Evolutionary conservation across 2,797 vertebrate species (phyloP).

Genomic region (Oophaga sylvatica): DNA sequence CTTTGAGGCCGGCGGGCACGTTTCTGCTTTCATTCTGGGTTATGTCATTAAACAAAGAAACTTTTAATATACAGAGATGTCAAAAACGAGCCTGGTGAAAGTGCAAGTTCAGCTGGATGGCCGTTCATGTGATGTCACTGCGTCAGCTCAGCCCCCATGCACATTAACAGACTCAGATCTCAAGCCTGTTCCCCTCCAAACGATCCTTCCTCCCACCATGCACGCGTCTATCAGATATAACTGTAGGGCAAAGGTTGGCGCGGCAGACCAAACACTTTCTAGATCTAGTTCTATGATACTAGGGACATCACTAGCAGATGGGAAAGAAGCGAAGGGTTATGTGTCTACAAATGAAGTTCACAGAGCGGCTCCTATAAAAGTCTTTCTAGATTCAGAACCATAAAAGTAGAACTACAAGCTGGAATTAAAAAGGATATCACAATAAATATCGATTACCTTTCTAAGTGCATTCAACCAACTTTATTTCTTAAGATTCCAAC

Average conservation of each 20-base stretch:
- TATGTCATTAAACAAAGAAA: constrained; percentile 32
- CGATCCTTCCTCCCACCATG: constrained; percentile 7
- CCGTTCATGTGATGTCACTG: not conserved
- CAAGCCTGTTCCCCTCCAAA: not conserved
- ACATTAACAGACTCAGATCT: not conserved
- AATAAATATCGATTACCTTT: not conserved
- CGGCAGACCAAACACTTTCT: not conserved
- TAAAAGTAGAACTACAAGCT: not conserved
- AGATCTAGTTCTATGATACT: not conserved
- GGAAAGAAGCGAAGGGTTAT: not conserved
- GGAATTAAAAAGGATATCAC: not conserved
- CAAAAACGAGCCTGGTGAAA: constrained; percentile 17
- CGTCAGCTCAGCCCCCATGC: not conserved
- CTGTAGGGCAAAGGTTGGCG: not conserved
- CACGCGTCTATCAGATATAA: not conserved
- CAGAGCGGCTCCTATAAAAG: not conserved
- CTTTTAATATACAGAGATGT: constrained; percentile 22
- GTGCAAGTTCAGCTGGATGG: constrained; percentile 18
- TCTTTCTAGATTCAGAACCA: not conserved
- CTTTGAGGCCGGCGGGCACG: constrained; percentile 28
- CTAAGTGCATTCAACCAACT: no score
- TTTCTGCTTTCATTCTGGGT: constrained; percentile 18
- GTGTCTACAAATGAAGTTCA: not conserved
- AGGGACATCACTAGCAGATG: not conserved
- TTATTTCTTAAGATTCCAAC: no score